Conservation (phyloP, 2,113 vertebrate species). For the Thinocorus orbignyianus region DNA sequence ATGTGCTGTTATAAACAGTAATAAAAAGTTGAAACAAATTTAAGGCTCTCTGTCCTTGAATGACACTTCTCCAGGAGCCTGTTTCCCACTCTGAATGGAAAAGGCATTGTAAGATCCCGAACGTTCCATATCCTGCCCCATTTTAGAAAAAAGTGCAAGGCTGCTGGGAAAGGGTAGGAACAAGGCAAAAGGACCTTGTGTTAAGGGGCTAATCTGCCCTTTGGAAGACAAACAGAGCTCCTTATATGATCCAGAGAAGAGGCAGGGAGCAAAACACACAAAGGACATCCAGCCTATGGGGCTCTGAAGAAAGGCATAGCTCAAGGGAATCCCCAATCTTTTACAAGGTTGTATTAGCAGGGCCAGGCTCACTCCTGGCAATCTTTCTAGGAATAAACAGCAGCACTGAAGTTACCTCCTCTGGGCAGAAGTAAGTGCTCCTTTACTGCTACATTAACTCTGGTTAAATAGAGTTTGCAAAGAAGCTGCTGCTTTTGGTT, state of each 20-base stretch:
- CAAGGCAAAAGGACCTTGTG: neutral
- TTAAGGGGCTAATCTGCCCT: neutral
- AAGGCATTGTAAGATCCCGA: neutral
- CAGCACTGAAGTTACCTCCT: neutral
- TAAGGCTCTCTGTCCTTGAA: neutral
- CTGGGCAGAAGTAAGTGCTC: neutral
- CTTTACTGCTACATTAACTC: slow-evolving; percentile 14
- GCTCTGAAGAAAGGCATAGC: neutral
- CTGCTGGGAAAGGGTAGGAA: neutral
- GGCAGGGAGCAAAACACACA: neutral
- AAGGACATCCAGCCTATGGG: neutral
- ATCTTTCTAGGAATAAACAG: neutral
- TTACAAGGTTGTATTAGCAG: neutral
- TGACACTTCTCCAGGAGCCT: neutral
- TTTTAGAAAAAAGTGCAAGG: neutral
- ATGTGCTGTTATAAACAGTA: neutral
- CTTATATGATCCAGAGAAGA: neutral
- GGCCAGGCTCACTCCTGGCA: neutral
- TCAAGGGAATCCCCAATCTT: neutral
- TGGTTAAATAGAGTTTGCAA: slow-evolving; percentile 27
- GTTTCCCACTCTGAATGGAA: neutral
- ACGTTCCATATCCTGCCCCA: neutral
- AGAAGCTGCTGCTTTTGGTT: slow-evolving; percentile 15
- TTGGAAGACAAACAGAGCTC: neutral
- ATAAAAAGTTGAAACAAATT: slow-evolving; percentile 22